phyloP scores from a whole-genome alignment of 2,113 vertebrate species.

The Blennius ocellaris region DNA sequence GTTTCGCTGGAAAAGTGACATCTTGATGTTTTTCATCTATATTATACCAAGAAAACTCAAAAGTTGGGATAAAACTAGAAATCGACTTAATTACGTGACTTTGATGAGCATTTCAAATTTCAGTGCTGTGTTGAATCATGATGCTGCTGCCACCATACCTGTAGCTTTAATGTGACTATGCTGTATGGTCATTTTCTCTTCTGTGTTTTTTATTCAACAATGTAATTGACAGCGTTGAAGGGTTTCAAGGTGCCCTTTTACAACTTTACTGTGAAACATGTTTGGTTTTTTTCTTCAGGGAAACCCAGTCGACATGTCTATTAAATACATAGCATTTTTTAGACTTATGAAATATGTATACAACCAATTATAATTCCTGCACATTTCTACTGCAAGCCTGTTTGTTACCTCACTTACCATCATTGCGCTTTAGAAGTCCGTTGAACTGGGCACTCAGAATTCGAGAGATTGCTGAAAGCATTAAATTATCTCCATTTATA shows the following conservation, averaged over 20 bases:
- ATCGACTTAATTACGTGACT: too few species aligned
- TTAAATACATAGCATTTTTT: not conserved
- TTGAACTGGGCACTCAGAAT: not conserved
- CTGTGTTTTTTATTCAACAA: not conserved
- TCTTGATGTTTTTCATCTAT: too few species aligned
- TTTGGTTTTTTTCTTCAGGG: not conserved
- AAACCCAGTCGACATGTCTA: not conserved
- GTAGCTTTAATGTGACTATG: not conserved
- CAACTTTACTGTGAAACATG: not conserved
- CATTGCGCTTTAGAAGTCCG: not conserved
- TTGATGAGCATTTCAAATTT: too few species aligned
- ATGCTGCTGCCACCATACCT: not conserved
- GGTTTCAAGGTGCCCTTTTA: not conserved
- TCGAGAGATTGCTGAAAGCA: not conserved
- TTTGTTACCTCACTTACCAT: not conserved
- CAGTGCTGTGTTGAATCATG: not conserved
- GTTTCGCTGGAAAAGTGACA: too few species aligned
- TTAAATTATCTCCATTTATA: not conserved
- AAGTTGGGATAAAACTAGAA: too few species aligned
- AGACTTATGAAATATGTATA: not conserved
- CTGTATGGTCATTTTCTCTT: not conserved
- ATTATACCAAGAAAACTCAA: too few species aligned
- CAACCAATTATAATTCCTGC: too few species aligned
- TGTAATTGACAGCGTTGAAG: not conserved
- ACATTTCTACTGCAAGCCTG: not conserved